Percentiles rank a stretch among this genome's conserved stretches.
These are phyloP conservation scores for Drosophila pandora DNA, from an alignment of 1,140 invertebrate species.

Conservation along the genomic window DNA sequence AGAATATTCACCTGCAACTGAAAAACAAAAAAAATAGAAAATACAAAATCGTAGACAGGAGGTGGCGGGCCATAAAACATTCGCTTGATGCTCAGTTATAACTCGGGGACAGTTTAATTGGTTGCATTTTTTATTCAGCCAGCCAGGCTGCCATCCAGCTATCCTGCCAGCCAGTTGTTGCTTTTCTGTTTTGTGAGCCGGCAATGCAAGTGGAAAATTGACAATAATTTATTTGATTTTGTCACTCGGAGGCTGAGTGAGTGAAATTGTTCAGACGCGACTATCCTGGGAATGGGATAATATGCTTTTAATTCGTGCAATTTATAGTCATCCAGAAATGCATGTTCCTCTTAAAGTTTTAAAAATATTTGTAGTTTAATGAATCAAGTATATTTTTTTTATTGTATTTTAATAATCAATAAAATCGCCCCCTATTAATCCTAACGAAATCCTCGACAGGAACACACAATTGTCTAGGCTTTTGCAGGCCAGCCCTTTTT, in stretches of 20 bases:
- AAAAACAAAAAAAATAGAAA: slow-evolving; percentile 23
- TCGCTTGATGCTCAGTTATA: slow-evolving; percentile 80
- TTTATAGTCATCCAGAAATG: slow-evolving; percentile 37
- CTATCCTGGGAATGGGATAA: slow-evolving; percentile 38
- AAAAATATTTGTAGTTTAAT: background rate
- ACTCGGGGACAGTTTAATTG: slow-evolving; percentile 83
- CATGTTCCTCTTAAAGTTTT: background rate
- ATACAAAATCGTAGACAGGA: slow-evolving; percentile 13
- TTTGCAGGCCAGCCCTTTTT: slow-evolving; percentile 20
- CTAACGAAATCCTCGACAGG: slow-evolving; percentile 21
- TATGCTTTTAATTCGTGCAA: slow-evolving; percentile 76
- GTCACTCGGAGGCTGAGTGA: slow-evolving; percentile 17
- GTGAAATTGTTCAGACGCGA: slow-evolving; percentile 41
- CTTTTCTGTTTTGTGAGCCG: slow-evolving; percentile 15
- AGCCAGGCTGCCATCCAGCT: slow-evolving; percentile 40
- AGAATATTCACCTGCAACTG: slow-evolving; percentile 56
- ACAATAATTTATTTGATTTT: slow-evolving; percentile 82
- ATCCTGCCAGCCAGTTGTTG: slow-evolving; percentile 6
- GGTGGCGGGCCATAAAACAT: slow-evolving; percentile 74
- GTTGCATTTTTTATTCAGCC: slow-evolving; percentile 79
- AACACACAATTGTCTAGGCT: slow-evolving; percentile 42
- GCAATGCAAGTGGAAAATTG: slow-evolving; percentile 75
- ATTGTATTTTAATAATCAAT: background rate
- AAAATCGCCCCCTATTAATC: background rate
- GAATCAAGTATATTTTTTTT: background rate